Conservation (phyloP, 2,113 vertebrate species). For the Oenanthe melanoleuca region DNA sequence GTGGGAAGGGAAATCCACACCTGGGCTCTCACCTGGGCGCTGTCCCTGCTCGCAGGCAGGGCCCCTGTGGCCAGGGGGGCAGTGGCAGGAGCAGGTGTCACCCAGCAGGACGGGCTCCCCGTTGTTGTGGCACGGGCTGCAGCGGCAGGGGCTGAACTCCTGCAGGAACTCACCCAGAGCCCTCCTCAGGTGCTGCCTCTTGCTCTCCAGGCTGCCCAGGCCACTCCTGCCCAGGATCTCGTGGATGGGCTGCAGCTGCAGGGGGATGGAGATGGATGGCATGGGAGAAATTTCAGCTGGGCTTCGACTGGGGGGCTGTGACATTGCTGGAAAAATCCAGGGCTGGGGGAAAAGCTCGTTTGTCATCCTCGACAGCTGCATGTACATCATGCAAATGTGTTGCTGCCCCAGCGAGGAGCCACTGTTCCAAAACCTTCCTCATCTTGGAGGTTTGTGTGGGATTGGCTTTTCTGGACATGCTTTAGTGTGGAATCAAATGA, state of each 20-base stretch:
- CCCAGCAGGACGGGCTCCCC: constrained; percentile 78
- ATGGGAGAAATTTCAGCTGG: neutral
- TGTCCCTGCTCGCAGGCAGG: constrained; percentile 76
- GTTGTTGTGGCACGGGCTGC: constrained; percentile 81
- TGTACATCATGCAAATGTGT: neutral
- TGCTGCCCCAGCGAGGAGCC: neutral
- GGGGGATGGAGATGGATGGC: neutral
- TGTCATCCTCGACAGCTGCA: constrained; percentile 34
- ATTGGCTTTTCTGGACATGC: neutral
- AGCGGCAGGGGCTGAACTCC: constrained; percentile 88
- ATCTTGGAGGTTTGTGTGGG: neutral
- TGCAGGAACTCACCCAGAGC: constrained; percentile 82
- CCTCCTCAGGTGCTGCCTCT: constrained; percentile 75
- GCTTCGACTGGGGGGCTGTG: neutral
- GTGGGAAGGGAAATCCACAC: fast-evolving
- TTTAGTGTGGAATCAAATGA: neutral
- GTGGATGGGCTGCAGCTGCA: constrained; percentile 84
- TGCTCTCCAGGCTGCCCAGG: constrained; percentile 58
- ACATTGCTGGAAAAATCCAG: neutral
- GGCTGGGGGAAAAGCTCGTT: neutral
- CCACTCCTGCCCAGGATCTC: constrained; percentile 80
- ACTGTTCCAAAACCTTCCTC: constrained; percentile 4
- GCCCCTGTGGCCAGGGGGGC: constrained; percentile 72
- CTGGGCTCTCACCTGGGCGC: constrained; percentile 39
- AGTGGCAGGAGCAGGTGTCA: constrained; percentile 81